Conservation (phyloP, 2,797 vertebrate genomes). For the Sorex maritimensis region DNA sequence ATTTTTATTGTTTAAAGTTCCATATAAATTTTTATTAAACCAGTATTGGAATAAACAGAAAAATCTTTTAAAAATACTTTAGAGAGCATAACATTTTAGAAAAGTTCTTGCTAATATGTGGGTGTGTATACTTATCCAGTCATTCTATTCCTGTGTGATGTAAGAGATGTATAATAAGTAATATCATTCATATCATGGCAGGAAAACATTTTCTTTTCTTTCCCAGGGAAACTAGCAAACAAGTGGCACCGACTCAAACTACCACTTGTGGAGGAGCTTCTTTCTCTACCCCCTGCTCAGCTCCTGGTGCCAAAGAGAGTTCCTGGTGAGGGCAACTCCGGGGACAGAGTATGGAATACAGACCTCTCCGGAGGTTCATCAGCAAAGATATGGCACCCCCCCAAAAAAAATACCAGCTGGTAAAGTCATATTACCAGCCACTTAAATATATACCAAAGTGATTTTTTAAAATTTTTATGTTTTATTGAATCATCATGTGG, state of each 20-base stretch:
- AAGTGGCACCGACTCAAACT: neutral
- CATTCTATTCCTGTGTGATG: neutral
- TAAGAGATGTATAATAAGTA: no score
- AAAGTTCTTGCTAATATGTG: neutral
- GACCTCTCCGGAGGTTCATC: neutral
- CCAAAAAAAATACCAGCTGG: neutral
- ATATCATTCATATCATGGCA: no score
- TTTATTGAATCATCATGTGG: no score
- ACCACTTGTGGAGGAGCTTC: neutral
- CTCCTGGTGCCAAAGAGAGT: no score
- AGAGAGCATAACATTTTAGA: neutral
- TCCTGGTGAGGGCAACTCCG: no score
- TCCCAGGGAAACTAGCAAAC: neutral
- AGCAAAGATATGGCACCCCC: neutral
- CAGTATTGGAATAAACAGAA: no score
- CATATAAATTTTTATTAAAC: no score
- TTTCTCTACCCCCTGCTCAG: neutral
- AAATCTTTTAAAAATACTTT: no score
- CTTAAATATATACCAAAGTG: neutral
- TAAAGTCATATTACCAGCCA: neutral
- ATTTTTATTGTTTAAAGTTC: no score
- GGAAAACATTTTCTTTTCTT: neutral
- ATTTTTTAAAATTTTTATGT: neutral
- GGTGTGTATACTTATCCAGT: neutral
- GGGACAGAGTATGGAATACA: neutral